phyloP scores from a whole-genome alignment of 2,113 vertebrate species.

The Ceuthmochares aereus region DNA sequence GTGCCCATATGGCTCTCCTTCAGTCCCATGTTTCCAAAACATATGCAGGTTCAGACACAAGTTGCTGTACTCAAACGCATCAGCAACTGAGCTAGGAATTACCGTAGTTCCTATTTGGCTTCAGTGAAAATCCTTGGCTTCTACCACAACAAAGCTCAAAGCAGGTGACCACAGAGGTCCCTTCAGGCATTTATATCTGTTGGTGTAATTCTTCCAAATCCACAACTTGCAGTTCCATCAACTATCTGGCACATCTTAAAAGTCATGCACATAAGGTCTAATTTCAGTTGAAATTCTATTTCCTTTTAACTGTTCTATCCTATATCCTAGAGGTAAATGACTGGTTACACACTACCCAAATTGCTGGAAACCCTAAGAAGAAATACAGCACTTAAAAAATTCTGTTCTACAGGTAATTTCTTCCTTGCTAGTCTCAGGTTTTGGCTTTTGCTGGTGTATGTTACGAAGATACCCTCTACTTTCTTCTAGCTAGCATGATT shows the following conservation, averaged over 20 bases:
- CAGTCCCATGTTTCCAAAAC: not conserved
- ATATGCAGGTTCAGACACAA: not conserved
- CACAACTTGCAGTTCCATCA: not conserved
- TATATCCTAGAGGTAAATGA: not conserved
- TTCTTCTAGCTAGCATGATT: not conserved
- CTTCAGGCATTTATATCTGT: not conserved
- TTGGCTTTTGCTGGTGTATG: not conserved
- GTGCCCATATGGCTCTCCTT: not conserved
- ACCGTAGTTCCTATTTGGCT: not conserved
- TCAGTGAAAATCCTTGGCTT: not conserved
- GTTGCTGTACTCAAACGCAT: not conserved
- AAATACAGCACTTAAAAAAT: not conserved
- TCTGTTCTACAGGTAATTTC: not conserved
- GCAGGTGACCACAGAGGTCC: not conserved
- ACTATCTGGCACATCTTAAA: not conserved
- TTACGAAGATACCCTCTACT: not conserved
- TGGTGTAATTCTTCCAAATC: not conserved
- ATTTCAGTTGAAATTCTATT: slow-evolving; percentile 12
- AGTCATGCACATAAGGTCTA: not conserved
- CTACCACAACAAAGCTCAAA: not conserved
- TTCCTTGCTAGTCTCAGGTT: not conserved
- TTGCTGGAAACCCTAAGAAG: not conserved
- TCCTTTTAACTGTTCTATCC: not conserved
- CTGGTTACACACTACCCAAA: not conserved
- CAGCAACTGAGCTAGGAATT: not conserved